These are phyloP conservation scores for Chaetodon trifascialis DNA, from an alignment of 2,113 vertebrate genomes.

Conservation along the genomic window DNA sequence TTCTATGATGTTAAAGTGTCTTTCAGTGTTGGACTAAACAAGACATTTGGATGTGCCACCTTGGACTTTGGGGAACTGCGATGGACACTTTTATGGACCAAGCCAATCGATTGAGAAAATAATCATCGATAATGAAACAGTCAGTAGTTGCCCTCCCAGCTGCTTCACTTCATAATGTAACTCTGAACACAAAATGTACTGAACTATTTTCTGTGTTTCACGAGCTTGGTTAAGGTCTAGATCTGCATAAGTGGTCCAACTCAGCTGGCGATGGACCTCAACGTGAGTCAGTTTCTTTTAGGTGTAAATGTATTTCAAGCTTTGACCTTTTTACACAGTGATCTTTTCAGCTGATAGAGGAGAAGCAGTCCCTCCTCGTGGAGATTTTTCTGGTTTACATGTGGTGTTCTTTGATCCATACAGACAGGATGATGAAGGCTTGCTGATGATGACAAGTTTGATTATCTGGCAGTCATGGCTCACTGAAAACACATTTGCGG, in stretches of 20 bases:
- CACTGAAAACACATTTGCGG: constrained; percentile 17
- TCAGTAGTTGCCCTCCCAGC: background rate
- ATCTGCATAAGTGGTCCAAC: background rate
- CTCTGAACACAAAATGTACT: background rate
- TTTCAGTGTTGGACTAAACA: background rate
- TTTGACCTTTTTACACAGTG: constrained; percentile 15
- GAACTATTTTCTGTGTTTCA: background rate
- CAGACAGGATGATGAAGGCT: constrained; percentile 6
- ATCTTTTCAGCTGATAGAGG: constrained; percentile 20
- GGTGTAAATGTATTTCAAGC: background rate
- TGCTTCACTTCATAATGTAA: background rate
- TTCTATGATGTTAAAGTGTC: background rate
- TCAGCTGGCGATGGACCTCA: background rate
- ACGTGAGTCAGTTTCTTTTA: background rate
- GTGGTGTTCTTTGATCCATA: constrained; percentile 25
- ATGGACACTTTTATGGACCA: background rate
- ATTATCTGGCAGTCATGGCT: constrained; percentile 16
- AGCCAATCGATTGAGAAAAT: background rate
- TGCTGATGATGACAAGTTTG: constrained; percentile 16
- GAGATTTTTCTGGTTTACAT: background rate
- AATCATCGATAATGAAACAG: background rate
- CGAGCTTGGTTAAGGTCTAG: background rate
- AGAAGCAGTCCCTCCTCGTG: background rate
- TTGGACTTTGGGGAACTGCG: no score
- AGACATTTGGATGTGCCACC: background rate